Evolutionary conservation across 2,113 vertebrate genomes (phyloP), one percentile per base, ranked within the genome.

Genomic region (Ranitomeya imitator): DNA sequence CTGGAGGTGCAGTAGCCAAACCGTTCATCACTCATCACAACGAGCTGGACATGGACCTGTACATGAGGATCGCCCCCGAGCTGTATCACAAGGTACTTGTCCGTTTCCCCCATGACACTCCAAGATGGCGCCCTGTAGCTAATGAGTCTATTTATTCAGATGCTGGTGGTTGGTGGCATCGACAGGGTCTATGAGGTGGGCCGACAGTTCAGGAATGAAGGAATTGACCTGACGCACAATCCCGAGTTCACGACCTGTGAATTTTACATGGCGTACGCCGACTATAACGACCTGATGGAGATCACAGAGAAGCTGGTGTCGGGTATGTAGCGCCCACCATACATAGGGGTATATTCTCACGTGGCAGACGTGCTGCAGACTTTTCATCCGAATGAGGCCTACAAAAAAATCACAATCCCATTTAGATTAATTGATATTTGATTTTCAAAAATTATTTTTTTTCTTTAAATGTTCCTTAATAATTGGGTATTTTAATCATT

Each of bases 211-310:
- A 95, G 98, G 90, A 99, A 99, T 13, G 98, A 99, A 93, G 98
- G 98, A 87, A 99, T 99, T 2, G 98, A 99, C 93, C 94, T 99
- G 79, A 99, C 98, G 77, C 98, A 99, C 90, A 99, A 99, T 91
- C 98, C 98, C 13, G 98, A 99, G 92, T 99, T 99, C 92, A 99
- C 98, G 85, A 99, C 99, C 79, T 99, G 98, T 91, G 99, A 99
- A 88, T 99, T 99, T 92, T 99, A 99, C 81, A 99, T 99, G 99
- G 99, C 99, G 6, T 99, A 99, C 55, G 99, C 99, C 0, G 99
- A 99, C 92, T 99, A 99, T 92, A 79, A 96, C 0, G 98, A 99
- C 91, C 91, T 99, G 93, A 99, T 99, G 96, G 97, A 98, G 6
- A 97, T 99, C 90, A 99, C 99, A 0, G 99, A 99, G 93, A 99